Conservation (phyloP, 2,888 invertebrate genomes). For the Machimus atricapillus region DNA sequence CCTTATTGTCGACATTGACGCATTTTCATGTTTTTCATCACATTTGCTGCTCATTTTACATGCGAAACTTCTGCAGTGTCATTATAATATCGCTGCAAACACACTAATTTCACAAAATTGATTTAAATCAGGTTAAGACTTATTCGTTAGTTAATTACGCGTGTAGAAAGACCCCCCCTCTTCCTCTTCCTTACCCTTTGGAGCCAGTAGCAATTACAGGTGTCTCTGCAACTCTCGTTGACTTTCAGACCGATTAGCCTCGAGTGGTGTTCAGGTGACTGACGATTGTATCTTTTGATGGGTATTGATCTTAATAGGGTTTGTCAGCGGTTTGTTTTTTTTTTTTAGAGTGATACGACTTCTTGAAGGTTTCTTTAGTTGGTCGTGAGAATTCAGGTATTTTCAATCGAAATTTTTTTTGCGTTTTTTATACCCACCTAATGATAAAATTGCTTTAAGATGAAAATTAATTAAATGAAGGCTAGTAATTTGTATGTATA, state of each 20-base stretch:
- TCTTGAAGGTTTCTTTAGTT: background rate
- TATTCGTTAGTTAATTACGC: slow-evolving; percentile 1
- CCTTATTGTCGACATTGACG: background rate
- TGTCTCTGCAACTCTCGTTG: background rate
- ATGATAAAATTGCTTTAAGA: background rate
- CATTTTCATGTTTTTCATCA: background rate
- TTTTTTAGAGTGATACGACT: background rate
- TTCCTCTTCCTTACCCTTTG: background rate
- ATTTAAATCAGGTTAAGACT: slow-evolving; percentile 20
- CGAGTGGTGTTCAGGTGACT: background rate
- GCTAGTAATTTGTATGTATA: too few relatives aligned
- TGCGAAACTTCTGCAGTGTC: background rate
- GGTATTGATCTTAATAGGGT: background rate
- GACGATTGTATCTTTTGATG: background rate
- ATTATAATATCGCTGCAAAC: background rate
- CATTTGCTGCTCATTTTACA: background rate
- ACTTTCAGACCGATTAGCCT: background rate
- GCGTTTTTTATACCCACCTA: background rate
- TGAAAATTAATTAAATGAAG: too few relatives aligned
- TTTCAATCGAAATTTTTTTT: background rate
- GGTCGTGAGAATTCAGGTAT: background rate
- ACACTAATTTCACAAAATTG: background rate
- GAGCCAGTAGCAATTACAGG: background rate
- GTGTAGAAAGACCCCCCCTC: background rate
- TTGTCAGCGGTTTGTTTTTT: background rate